Evolutionary conservation across 2,113 vertebrate genomes (phyloP), one percentile per base, ranked within the genome.

Genomic region (Pterocles orientalis): DNA sequence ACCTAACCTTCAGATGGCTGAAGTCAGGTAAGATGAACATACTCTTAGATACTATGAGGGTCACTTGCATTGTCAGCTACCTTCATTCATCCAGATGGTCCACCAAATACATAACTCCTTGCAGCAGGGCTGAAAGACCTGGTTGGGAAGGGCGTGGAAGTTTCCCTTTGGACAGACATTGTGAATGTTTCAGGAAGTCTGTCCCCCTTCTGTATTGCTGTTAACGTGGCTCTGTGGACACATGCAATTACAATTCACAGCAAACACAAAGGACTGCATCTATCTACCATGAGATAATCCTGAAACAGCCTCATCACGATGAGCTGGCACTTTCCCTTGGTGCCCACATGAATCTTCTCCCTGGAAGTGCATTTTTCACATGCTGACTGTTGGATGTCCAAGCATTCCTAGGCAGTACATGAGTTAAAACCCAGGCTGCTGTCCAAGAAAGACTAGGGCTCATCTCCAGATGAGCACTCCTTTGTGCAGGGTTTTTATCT

Each of bases 341-440:
- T 73, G 58, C 18, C 15, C 31, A 34, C 15, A 58, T 69, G 58
- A 50, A 3, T 62, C 14, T 66, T 82, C 1, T 5, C 10, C 28
- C 7, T 34, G 12, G 23, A 93, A 79, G 3, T 9, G 14, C 5
- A 14, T 68, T 66, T 84, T 82, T 57, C 73, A 31, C 7, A 17
- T 0, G 1, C 6, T 4, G 3, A 19, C n/a, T 0, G 0, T n/a
- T 0, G 2, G 29, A 21, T 28, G 4, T 48, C 78, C 57, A 57
- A 31, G 8, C 26, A 41, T 82, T 87, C 34, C 60, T 17, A 17
- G 25, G 28, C 9, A 54, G 12, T 17, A 19, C 10, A 5, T 8
- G 5, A 12, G 41, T 23, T 51, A 7, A 77, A 64, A 47, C 17
- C 45, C 28, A 45, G 57, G 18, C 33, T 87, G 45, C 43, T 56